Evolutionary conservation across 2,888 invertebrate species (phyloP).

Genomic region (Heliconius erato): DNA sequence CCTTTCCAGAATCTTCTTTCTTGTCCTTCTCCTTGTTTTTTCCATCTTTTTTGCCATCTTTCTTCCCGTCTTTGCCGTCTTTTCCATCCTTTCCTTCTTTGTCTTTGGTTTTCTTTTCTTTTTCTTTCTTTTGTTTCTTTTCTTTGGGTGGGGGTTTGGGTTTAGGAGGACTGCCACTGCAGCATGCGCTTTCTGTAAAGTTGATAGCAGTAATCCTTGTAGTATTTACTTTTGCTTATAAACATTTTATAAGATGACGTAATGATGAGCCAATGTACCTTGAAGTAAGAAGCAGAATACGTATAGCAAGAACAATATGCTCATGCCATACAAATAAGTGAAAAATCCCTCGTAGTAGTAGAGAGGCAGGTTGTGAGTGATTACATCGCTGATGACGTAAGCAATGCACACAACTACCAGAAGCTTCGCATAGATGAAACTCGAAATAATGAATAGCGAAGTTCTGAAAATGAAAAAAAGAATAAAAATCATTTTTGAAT

Average conservation of each 20-base stretch:
- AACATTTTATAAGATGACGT: background rate
- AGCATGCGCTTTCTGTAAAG: slow-evolving; percentile 91
- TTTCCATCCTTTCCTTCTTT: slow-evolving; percentile 88
- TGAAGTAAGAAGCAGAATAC: slow-evolving; percentile 97
- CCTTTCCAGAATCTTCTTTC: slow-evolving; percentile 87
- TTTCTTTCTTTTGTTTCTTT: slow-evolving; percentile 89
- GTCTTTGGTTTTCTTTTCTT: slow-evolving; percentile 87
- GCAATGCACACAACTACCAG: slow-evolving; percentile 97
- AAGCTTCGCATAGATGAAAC: slow-evolving; percentile 98
- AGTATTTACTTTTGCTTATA: background rate
- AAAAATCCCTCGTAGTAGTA: slow-evolving; percentile 98
- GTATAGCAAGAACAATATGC: slow-evolving; percentile 96
- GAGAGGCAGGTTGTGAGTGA: slow-evolving; percentile 95
- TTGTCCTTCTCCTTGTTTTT: slow-evolving; percentile 87
- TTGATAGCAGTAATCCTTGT: background rate
- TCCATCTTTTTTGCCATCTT: slow-evolving; percentile 86
- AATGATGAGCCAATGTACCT: slow-evolving; percentile 71
- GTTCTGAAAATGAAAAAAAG: slow-evolving; percentile 88
- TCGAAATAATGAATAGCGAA: slow-evolving; percentile 97
- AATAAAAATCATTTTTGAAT: slow-evolving; percentile 30
- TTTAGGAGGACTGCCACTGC: slow-evolving; percentile 90
- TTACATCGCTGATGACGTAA: slow-evolving; percentile 97
- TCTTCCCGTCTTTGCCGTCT: slow-evolving; percentile 82
- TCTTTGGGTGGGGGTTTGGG: slow-evolving; percentile 88
- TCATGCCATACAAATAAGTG: slow-evolving; percentile 96